Base-by-base conservation (phyloP, 2,888 invertebrate genomes). In the Alviniconcha strummeri region DNA sequence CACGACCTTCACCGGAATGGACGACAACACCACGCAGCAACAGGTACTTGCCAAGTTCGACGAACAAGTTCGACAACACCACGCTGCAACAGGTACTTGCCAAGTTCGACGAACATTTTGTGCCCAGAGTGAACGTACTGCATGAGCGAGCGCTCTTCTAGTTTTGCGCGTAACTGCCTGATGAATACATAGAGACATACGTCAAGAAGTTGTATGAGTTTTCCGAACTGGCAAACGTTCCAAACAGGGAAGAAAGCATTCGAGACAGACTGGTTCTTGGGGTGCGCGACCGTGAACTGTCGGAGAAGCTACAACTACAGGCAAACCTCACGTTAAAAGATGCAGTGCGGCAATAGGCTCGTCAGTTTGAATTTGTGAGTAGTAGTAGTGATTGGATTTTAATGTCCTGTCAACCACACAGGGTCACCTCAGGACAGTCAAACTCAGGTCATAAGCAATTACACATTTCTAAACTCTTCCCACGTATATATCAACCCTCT, bases 201-300 rank as follows among this genome's bases (percentile, higher is more conserved):
- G 52, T 72, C 6, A 17, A 36, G n/a, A 72, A 72, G 52, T 4
- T 72, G 8, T 72, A 72, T 72, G 72, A 72, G 52, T 52, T 72
- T 72, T 17, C 74, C 11, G 74, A 74, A 74, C 52, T 6, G 52
- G 74, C 74, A 13, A 54, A 74, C 15, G 52, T 74, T n/a, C 9
- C 55, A 7, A 74, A 74, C 11, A 74, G 54, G 54, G 54, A 74
- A 74, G 74, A 54, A 74, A 74, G 74, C 54, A 74, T 74, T 15
- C 19, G 74, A 36, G 52, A 74, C 74, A 74, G 74, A 13, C 72
- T 72, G 52, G 55, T 74, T 54, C 74, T 74, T 74, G 74, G 74
- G 52, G 15, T 74, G 8, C 74, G 74, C 36, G 3, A 74, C 15
- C 52, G 54, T 9, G 74, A 74, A 74, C 74, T 74, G 54, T 74